A percentile compares a stretch with the other conserved stretches of the same genome.
These are phyloP conservation scores for Muscicapa adusta DNA, from an alignment of 2,113 vertebrate genomes.

Conservation along the genomic window DNA sequence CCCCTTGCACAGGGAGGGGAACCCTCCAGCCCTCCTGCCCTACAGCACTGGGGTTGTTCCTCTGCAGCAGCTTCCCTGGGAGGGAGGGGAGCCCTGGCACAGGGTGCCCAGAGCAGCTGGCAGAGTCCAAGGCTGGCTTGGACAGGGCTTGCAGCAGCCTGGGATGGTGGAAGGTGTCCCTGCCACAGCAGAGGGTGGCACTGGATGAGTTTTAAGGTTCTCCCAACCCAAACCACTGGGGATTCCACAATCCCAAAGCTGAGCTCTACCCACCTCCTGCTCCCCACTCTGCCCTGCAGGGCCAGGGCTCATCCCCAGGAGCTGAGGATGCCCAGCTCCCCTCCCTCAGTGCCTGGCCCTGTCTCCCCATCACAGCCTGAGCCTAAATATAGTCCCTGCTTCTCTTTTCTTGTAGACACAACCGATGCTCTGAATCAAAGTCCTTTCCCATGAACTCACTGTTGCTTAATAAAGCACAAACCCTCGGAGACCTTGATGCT, in stretches of 20 bases:
- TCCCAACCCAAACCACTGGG: background rate
- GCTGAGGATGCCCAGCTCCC: background rate
- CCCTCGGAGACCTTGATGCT: slow-evolving; percentile 8
- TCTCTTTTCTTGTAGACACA: slow-evolving; percentile 16
- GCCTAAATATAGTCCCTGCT: slow-evolving; percentile 7
- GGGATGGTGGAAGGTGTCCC: background rate
- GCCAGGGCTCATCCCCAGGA: background rate
- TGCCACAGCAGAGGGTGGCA: background rate
- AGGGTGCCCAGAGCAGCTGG: background rate
- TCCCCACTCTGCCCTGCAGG: background rate
- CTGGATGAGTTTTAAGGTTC: background rate
- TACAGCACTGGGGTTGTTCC: accelerated
- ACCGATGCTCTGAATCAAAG: slow-evolving; percentile 19
- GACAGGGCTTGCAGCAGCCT: accelerated
- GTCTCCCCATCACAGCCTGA: background rate
- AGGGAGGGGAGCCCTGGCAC: background rate
- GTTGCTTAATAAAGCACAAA: slow-evolving; percentile 58
- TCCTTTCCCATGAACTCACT: slow-evolving; percentile 57
- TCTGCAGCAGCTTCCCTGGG: background rate
- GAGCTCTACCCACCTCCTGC: background rate
- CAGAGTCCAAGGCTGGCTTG: background rate
- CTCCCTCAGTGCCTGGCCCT: background rate
- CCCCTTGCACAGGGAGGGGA: background rate
- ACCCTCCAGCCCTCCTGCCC: background rate
- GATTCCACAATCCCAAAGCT: background rate